Evolutionary conservation across 2,888 invertebrate genomes (phyloP).

Genomic region (Noctua comes): DNA sequence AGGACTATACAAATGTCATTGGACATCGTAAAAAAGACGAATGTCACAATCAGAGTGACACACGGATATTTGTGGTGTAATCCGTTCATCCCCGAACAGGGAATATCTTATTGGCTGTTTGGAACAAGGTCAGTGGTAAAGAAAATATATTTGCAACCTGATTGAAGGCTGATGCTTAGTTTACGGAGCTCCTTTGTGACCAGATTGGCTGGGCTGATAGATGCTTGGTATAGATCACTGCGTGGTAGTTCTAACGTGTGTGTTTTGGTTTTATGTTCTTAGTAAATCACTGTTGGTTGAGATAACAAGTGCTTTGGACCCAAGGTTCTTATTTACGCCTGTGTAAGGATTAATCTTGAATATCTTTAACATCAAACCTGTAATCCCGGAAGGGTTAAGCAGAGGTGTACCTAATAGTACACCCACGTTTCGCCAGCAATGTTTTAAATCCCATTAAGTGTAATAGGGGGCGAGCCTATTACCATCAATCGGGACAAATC

Average conservation of each 20-base stretch:
- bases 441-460: too few species aligned
- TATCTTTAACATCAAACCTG: too few species aligned
- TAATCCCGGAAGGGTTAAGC: too few species aligned
- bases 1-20: constrained; percentile 45
- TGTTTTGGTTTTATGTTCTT: not conserved
- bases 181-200: constrained; percentile 32
- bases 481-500: too few species aligned
- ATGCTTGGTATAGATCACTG: constrained; percentile 31
- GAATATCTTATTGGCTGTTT: constrained; percentile 58
- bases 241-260: not conserved
- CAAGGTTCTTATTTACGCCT: not conserved
- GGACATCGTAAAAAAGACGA: constrained; percentile 77
- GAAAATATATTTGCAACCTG: constrained; percentile 63
- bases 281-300: constrained; percentile 16
- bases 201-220: constrained; percentile 40
- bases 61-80: constrained; percentile 67
- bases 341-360: not conserved
- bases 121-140: constrained; percentile 54
- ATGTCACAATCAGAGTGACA: constrained; percentile 77
- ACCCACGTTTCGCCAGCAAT: too few species aligned
- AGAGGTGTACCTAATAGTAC: too few species aligned
- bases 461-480: too few species aligned
- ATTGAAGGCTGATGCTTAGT: constrained; percentile 55
- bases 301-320: not conserved
- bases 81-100: constrained; percentile 47